These are phyloP conservation scores for Ferrisia virgata DNA, from an alignment of 2,888 invertebrate genomes.

Conservation along the genomic window DNA sequence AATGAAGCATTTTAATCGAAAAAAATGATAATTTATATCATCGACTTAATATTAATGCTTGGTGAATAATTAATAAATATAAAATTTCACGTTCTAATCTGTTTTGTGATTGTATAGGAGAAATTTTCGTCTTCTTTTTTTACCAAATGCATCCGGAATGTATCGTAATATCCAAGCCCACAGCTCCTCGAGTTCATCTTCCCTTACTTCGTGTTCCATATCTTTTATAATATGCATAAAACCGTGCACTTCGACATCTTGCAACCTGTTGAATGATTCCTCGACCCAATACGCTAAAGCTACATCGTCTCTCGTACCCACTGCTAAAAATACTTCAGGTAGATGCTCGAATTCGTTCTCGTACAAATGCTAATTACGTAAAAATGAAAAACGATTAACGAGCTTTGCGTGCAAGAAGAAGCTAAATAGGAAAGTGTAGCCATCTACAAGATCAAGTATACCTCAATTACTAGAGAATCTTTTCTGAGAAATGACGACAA, in stretches of 20 bases:
- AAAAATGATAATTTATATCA: too few relatives aligned
- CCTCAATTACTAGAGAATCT: constrained; percentile 56
- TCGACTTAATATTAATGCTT: too few relatives aligned
- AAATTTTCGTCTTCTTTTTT: not conserved
- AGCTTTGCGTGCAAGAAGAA: too few relatives aligned
- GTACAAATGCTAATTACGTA: not conserved
- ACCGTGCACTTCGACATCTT: not conserved
- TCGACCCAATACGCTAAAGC: not conserved
- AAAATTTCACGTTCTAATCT: not conserved
- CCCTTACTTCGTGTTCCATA: not conserved
- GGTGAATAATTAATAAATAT: too few relatives aligned
- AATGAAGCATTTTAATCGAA: too few relatives aligned
- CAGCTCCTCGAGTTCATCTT: not conserved
- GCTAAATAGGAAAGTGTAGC: too few relatives aligned
- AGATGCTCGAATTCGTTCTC: not conserved
- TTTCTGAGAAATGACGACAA: constrained; percentile 75
- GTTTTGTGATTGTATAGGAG: not conserved
- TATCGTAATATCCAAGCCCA: not conserved
- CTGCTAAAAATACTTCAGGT: not conserved
- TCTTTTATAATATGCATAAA: not conserved
- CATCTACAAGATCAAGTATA: too few relatives aligned
- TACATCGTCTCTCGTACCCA: not conserved
- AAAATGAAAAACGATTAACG: too few relatives aligned
- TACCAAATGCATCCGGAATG: not conserved
- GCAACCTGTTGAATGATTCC: not conserved